Evolutionary conservation across 2,888 invertebrate species (phyloP), one percentile per base, ranked within the genome.

Genomic region (Agriopis aurantiaria): DNA sequence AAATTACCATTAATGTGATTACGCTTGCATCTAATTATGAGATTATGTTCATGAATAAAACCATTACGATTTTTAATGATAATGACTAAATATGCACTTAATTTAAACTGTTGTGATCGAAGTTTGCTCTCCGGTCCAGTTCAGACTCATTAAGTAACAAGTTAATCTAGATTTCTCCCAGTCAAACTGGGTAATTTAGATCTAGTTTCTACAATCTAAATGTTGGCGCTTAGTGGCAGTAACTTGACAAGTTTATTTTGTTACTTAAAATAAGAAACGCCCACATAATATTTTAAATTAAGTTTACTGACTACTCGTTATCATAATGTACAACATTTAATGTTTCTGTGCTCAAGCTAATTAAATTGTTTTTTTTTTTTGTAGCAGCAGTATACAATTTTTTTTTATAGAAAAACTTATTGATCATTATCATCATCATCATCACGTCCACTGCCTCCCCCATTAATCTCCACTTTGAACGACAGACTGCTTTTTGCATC

Each of bases 21-120:
- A 76, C 55, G 60, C 73, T 45, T 68, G 71, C 69, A 71, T 74
- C 65, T 68, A 55, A 72, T 68, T 57, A 71, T 45, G 49, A 69
- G 40, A 69, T 67, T 67, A 23, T 45, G 69, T 59, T 70, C 63
- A 74, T 66, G 69, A 73, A 75, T 73, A 71, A 75, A 72, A 65
- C 48, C 69, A 72, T 72, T 74, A 71, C 58, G 10, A 55, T 65
- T 75, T 72, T 75, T 71, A 67, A 75, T 67, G 70, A 58, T 72
- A 68, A 73, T 69, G 49, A 56, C 59, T 64, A 41, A 62, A 51
- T 41, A 59, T 71, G 43, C 62, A 49, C 43, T 66, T 43, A 66
- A 63, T 70, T 58, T 62, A 63, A 53, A 49, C 53, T 70, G 63
- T 66, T 70, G 52, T 55, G 49, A 70, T 66, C 62, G 49, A 51